Evolutionary conservation across 2,888 invertebrate species (phyloP).

Genomic region (Dryococelus australis): DNA sequence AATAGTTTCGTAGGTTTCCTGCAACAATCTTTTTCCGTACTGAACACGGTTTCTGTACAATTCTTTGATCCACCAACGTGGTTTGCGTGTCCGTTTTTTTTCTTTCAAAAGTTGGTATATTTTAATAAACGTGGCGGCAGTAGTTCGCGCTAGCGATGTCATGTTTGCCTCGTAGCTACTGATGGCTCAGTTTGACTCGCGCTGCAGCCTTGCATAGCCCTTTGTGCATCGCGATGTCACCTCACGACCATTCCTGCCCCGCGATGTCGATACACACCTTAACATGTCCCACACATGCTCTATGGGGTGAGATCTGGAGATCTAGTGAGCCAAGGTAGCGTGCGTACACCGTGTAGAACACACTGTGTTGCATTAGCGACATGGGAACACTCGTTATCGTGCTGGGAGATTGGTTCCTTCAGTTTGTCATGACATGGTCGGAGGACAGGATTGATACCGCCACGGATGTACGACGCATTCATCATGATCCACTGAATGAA

Average conservation of each 20-base stretch:
- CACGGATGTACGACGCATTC: too few relatives aligned
- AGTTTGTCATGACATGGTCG: too few relatives aligned
- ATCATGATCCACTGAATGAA: too few relatives aligned
- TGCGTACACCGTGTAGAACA: too few relatives aligned
- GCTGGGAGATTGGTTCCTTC: too few relatives aligned
- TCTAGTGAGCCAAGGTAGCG: too few relatives aligned
- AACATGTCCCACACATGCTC: not conserved
- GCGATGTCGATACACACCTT: conserved; percentile 4
- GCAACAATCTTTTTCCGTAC: not conserved
- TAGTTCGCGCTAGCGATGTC: not conserved
- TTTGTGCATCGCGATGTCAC: not conserved
- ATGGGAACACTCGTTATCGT: too few relatives aligned
- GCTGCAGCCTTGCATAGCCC: not conserved
- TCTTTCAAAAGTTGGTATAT: not conserved
- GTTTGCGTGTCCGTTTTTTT: not conserved
- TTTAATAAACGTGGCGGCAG: not conserved
- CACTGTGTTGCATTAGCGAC: too few relatives aligned
- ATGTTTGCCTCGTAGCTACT: not conserved
- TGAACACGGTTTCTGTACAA: not conserved
- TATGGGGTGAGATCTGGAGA: too few relatives aligned
- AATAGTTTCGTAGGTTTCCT: too few relatives aligned
- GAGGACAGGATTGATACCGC: too few relatives aligned
- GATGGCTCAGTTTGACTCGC: not conserved
- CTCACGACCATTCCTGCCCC: not conserved
- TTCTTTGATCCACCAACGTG: not conserved